A percentile compares a stretch with the other conserved stretches of the same genome.
These are phyloP conservation scores for Ariolimax columbianus DNA, from an alignment of 2,888 invertebrate species.

Conservation along the genomic window DNA sequence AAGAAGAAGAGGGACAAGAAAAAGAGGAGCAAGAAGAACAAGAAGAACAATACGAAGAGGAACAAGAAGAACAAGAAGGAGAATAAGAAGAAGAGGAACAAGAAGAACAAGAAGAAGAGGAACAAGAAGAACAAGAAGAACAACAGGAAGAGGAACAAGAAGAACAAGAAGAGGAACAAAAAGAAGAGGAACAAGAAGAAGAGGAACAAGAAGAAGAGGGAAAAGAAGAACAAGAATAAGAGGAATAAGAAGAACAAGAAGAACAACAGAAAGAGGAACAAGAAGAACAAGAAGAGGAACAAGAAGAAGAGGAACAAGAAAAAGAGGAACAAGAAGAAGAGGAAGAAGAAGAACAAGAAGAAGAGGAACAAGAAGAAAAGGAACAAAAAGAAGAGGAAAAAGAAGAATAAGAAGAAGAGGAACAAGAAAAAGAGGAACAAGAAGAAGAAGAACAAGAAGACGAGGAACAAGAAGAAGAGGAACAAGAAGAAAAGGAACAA, in stretches of 20 bases:
- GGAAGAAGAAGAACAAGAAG: conserved; percentile 15
- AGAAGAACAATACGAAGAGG: too few species aligned
- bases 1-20: too few species aligned
- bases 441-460: conserved; percentile 9
- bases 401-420: conserved; percentile 1
- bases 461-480: conserved; percentile 17
- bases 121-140: neutral
- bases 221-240: neutral
- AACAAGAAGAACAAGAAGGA: too few species aligned
- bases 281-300: too few species aligned
- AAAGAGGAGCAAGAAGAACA: too few species aligned
- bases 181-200: conserved; percentile 18
- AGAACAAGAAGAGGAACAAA: too few species aligned
- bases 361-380: neutral
- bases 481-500: neutral
- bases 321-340: conserved; percentile 4
- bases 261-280: too few species aligned
- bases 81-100: too few species aligned
- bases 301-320: conserved; percentile 6
- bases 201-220: neutral
- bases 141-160: too few species aligned
- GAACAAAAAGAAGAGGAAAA: conserved; percentile 16
- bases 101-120: neutral
- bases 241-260: too few species aligned
- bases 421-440: neutral